phyloP scores from a whole-genome alignment of 1,140 invertebrate species.

The Bombus confusus region DNA sequence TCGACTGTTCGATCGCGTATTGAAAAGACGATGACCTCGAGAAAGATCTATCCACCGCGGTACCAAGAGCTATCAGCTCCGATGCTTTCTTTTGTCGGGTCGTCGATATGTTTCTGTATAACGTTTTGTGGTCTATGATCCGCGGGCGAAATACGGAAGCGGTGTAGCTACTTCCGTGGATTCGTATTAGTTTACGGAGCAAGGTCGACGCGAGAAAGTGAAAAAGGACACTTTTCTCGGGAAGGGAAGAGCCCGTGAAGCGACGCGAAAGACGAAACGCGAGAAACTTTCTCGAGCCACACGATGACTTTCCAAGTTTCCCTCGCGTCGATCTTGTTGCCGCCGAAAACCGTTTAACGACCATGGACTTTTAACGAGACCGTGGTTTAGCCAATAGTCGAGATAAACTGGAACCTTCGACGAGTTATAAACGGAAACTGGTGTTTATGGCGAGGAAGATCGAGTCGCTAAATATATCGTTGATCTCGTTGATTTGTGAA shows the following conservation, averaged over 20 bases:
- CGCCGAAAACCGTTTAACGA: neutral
- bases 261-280: constrained; percentile 49
- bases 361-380: neutral
- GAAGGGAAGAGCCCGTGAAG: constrained; percentile 1
- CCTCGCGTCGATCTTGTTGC: neutral
- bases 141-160: constrained; percentile 10
- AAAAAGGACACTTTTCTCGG: constrained; percentile 52
- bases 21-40: neutral
- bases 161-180: constrained; percentile 45
- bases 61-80: neutral
- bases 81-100: neutral
- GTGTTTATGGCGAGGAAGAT: neutral
- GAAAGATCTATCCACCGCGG: neutral
- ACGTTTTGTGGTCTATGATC: constrained; percentile 11
- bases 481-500: neutral
- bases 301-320: constrained; percentile 58
- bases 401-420: neutral
- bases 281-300: constrained; percentile 47
- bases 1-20: neutral
- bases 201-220: constrained; percentile 67
- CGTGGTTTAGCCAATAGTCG: neutral
- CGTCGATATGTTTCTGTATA: neutral
- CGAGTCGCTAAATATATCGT: neutral
- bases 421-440: no score
- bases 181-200: constrained; percentile 49